Percentiles rank a stretch among this genome's conserved stretches.
These are phyloP conservation scores for Parauchenoglanis ngamensis DNA, from an alignment of 2,797 vertebrate genomes.

Conservation along the genomic window DNA sequence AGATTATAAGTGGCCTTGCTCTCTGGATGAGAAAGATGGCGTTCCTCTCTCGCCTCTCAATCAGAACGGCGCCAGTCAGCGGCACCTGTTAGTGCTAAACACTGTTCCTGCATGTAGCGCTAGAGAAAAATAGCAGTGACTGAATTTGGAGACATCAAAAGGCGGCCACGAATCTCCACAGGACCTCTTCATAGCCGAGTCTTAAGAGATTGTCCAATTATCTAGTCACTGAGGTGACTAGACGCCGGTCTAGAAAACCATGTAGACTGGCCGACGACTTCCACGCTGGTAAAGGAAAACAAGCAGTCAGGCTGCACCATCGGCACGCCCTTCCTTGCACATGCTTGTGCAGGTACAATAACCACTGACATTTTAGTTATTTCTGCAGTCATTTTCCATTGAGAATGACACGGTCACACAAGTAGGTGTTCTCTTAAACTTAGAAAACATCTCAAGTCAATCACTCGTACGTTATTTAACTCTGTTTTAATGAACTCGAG, in stretches of 20 bases:
- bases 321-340: neutral
- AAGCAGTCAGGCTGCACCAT: neutral
- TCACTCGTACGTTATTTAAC: neutral
- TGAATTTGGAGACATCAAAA: neutral
- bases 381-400: neutral
- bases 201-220: neutral
- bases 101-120: neutral
- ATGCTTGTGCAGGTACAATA: neutral
- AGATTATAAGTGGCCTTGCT: slow-evolving; percentile 20
- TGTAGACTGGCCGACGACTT: no score
- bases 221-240: neutral
- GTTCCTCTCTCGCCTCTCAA: neutral
- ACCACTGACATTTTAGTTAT: neutral
- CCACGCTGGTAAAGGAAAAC: neutral
- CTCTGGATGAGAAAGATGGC: slow-evolving; percentile 5
- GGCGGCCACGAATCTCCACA: neutral
- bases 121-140: neutral
- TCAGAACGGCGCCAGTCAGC: neutral
- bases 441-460: neutral
- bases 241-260: no score
- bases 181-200: no score
- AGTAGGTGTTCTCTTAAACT: neutral
- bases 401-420: neutral
- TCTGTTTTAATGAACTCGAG: neutral
- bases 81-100: neutral